These are phyloP conservation scores for Eulithis prunata DNA, from an alignment of 2,888 invertebrate species.

Conservation along the genomic window DNA sequence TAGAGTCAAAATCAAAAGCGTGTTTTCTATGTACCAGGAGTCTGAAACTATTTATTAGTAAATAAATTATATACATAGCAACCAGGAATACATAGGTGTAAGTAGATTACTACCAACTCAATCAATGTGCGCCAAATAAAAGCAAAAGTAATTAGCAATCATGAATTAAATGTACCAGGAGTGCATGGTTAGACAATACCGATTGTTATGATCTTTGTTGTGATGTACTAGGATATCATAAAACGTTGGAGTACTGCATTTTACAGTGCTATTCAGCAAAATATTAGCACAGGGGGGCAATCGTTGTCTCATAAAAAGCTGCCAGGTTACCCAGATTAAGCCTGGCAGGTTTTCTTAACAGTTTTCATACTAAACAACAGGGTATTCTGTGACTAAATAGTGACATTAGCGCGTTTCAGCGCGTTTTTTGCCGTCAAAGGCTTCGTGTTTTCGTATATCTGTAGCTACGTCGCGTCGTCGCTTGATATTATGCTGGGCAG, in stretches of 20 bases:
- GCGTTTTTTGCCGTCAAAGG: too few species aligned
- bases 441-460: too few species aligned
- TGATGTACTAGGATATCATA: slow-evolving; percentile 12
- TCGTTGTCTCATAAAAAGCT: too few species aligned
- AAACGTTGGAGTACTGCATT: not conserved
- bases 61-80: slow-evolving; percentile 1
- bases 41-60: not conserved
- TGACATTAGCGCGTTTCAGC: too few species aligned
- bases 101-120: not conserved
- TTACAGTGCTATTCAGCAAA: not conserved
- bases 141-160: not conserved
- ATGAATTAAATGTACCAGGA: slow-evolving; percentile 1
- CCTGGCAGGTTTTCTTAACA: too few species aligned
- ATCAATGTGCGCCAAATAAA: not conserved
- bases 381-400: too few species aligned
- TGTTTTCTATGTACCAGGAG: not conserved
- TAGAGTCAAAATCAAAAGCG: too few species aligned
- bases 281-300: too few species aligned
- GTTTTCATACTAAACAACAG: too few species aligned
- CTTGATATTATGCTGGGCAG: too few species aligned
- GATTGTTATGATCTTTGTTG: not conserved
- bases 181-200: not conserved
- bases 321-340: too few species aligned
- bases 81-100: slow-evolving; percentile 3
- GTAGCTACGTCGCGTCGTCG: too few species aligned